phyloP scores from a whole-genome alignment of 2,888 invertebrate genomes.

The Epinotia brunnichana region DNA sequence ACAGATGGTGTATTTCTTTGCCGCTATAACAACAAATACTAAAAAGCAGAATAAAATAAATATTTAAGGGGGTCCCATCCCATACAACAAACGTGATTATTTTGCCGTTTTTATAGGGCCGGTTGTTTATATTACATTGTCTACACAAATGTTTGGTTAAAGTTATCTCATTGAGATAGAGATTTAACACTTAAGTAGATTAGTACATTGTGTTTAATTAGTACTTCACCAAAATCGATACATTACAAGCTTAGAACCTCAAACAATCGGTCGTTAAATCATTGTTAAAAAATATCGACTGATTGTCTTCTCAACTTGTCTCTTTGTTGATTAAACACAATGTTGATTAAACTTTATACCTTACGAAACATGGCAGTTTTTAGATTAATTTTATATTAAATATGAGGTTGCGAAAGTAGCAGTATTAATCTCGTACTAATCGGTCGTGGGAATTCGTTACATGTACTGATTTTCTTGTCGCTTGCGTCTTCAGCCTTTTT shows the following conservation, averaged over 20 bases:
- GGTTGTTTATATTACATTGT: no score
- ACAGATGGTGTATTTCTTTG: no score
- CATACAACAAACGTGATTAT: no score
- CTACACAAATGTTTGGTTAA: no score
- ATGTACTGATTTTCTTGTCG: constrained; percentile 34
- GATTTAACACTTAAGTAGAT: no score
- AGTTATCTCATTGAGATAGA: no score
- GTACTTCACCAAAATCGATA: background rate
- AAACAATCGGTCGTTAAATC: constrained; percentile 34
- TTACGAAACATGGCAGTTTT: background rate
- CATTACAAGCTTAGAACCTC: constrained; percentile 4
- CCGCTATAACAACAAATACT: no score
- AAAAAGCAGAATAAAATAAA: no score
- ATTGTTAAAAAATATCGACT: constrained; percentile 21
- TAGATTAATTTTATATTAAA: background rate
- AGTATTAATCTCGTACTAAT: constrained; percentile 27
- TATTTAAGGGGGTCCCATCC: no score
- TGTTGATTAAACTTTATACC: background rate
- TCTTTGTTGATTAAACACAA: background rate
- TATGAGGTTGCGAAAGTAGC: constrained; percentile 2
- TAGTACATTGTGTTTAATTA: background rate
- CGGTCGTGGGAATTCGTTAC: constrained; percentile 35
- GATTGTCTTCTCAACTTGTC: background rate
- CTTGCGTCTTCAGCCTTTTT: constrained; percentile 23
- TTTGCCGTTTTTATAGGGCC: no score